Evolutionary conservation across 2,888 invertebrate genomes (phyloP), one percentile per base, ranked within the genome.

Genomic region (Xanthia icteritia): DNA sequence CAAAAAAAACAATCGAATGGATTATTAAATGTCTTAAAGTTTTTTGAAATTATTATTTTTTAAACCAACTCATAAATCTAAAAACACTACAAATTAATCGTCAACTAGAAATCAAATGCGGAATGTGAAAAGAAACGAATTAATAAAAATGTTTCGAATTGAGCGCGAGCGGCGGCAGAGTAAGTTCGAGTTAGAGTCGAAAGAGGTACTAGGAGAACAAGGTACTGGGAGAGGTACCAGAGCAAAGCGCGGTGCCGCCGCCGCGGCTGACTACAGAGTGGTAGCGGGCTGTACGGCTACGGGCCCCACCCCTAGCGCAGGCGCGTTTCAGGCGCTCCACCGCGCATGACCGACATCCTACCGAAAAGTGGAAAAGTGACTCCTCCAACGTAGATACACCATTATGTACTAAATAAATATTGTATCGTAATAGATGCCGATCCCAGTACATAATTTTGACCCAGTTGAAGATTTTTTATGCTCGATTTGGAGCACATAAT

Each of bases 351-450:
- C 94, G 93, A 94, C 95, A 94, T 95, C 96, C 96, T 95, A 96
- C 96, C 92, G 93, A 94, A 95, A 96, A 96, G 94, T 96, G 93
- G 94, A 96, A 96, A 96, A 96, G 96, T 94, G 96, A 96, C 96
- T 96, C 96, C 96, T 96, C 95, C 96, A 95, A 92, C 92, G 93
- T 94, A 96, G 94, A 95, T 95, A 95, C 92, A 95, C 92, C 94
- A 94, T 95, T 96, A 96, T 96, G 93, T 96, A 96, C 94, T 96
- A 95, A 95, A 96, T 94, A 96, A 96, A 96, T 96, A 96, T 94
- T 95, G 93, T 95, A 94, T 92, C 93, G 91, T 91, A 93, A 94
- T 94, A 95, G 92, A 94, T 94, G 90, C 91, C 90, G 89, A 89
- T 92, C 90, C 88, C 86, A 83, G 91, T 92, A 94, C 92, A 94